These are phyloP conservation scores for Lindbergichthys nudifrons DNA, from an alignment of 2,797 vertebrate species.

Conservation along the genomic window DNA sequence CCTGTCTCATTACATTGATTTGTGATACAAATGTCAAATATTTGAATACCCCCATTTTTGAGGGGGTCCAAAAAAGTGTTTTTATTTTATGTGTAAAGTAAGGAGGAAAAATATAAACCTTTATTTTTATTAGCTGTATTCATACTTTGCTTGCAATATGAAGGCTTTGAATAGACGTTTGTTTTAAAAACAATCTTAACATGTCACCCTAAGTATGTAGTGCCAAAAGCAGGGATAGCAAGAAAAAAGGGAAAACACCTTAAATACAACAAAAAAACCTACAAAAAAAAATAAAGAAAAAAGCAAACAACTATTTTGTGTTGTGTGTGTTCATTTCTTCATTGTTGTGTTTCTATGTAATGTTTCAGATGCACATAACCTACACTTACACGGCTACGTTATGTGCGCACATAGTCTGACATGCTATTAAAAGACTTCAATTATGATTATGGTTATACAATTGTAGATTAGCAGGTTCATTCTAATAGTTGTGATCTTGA, in stretches of 20 bases:
- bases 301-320: conserved; percentile 52
- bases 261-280: too few relatives aligned
- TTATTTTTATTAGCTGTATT: conserved; percentile 99
- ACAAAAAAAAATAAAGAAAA: conserved; percentile 63
- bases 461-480: too few relatives aligned
- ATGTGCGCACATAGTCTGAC: not conserved
- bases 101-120: conserved; percentile 92
- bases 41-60: conserved; percentile 99
- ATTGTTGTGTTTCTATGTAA: not conserved
- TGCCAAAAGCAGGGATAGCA: conserved; percentile 87
- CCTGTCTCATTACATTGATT: conserved; percentile 91
- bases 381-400: not conserved
- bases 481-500: too few relatives aligned
- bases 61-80: conserved; percentile 90
- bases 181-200: conserved; percentile 91
- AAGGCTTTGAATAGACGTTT: conserved; percentile 94
- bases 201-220: conserved; percentile 92
- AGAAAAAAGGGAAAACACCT: conserved; percentile 64
- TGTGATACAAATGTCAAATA: conserved; percentile 99
- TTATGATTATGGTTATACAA: too few relatives aligned
- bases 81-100: conserved; percentile 98
- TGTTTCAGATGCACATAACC: not conserved
- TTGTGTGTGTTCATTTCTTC: conserved; percentile 16
- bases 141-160: conserved; percentile 94
- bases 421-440: too few relatives aligned